Conservation (phyloP, 2,113 vertebrate genomes). For the Gymnorhina tibicen region DNA sequence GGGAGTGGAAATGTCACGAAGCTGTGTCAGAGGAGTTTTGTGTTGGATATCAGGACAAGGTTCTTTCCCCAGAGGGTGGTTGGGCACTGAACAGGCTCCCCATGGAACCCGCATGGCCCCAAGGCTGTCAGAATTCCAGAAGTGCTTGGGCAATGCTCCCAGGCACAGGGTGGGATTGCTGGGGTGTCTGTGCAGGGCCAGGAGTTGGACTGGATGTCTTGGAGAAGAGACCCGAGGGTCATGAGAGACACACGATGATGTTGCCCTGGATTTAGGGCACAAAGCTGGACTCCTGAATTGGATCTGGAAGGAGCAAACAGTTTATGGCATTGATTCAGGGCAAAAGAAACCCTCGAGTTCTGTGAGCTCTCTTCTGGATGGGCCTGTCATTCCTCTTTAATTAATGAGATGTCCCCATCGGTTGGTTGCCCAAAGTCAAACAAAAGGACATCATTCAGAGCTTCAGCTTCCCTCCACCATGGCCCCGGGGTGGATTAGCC, state of each 20-base stretch:
- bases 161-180: not conserved
- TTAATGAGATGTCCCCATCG: accelerated
- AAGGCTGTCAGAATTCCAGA: not conserved
- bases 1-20: not conserved
- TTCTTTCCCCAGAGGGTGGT: not conserved
- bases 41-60: not conserved
- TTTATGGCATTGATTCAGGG: not conserved
- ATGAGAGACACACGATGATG: not conserved
- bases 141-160: not conserved
- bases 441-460: not conserved
- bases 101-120: accelerated
- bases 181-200: not conserved
- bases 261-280: not conserved
- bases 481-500: not conserved
- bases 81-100: not conserved
- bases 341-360: accelerated
- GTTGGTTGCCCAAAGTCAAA: not conserved
- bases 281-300: not conserved
- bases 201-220: not conserved
- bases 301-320: not conserved
- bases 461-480: not conserved
- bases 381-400: accelerated
- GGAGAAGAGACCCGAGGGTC: not conserved
- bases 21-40: not conserved
- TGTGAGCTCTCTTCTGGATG: not conserved